Evolutionary conservation across 2,797 vertebrate genomes (phyloP).

Genomic region (Emydoidea blandingii): DNA sequence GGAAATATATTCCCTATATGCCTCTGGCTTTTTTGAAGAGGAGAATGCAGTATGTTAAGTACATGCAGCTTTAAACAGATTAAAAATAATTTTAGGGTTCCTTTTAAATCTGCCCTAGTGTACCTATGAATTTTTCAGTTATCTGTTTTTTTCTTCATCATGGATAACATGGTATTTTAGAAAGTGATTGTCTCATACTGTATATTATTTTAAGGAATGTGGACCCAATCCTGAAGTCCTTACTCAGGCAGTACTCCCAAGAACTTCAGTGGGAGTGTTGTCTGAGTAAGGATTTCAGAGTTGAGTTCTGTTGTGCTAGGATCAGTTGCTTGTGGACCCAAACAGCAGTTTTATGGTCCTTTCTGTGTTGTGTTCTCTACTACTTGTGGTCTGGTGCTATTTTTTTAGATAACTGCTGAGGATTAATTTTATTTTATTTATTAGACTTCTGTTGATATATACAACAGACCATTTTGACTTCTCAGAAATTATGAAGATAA

Average conservation of each 20-base stretch:
- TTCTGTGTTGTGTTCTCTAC: neutral
- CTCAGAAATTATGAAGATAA: neutral
- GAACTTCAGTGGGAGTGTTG: neutral
- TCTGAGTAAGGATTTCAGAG: neutral
- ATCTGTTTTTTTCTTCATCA: neutral
- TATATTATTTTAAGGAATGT: neutral
- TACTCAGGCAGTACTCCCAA: neutral
- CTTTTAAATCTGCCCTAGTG: neutral
- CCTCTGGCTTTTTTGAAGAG: slow-evolving; percentile 11
- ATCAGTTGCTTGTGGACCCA: fast-evolving
- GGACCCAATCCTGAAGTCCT: neutral
- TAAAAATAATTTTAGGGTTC: slow-evolving; percentile 1
- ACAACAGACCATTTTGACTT: neutral
- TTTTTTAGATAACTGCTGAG: neutral
- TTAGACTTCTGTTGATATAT: neutral
- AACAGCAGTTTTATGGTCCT: fast-evolving
- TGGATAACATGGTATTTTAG: neutral
- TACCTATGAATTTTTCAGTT: neutral
- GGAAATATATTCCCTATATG: neutral
- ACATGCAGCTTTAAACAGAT: neutral
- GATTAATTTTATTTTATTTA: neutral
- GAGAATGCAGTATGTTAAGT: slow-evolving; percentile 13
- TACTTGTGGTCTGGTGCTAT: neutral
- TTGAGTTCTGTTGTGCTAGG: neutral
- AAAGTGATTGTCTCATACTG: neutral